Evolutionary conservation across 2,888 invertebrate species (phyloP).

Genomic region (Pristionchus fissidentatus): DNA sequence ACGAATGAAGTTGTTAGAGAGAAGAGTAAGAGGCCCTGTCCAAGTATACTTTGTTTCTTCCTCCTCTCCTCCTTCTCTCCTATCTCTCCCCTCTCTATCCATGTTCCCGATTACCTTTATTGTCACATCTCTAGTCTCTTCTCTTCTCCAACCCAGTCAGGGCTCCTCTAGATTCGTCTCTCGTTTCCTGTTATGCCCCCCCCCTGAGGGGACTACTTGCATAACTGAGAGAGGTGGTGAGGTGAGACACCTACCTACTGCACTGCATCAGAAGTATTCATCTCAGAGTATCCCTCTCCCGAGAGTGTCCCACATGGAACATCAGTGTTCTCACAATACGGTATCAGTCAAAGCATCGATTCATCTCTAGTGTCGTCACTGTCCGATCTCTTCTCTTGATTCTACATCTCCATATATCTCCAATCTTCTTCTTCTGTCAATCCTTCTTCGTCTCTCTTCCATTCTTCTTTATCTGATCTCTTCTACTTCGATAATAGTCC

Average conservation of each 20-base stretch:
- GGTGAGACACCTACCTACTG: neutral
- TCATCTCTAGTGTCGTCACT: neutral
- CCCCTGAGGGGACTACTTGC: neutral
- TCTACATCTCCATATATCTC: neutral
- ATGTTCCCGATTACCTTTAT: neutral
- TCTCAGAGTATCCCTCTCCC: neutral
- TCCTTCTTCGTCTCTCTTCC: neutral
- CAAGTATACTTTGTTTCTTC: neutral
- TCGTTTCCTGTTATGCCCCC: constrained; percentile 17
- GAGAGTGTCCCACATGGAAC: neutral
- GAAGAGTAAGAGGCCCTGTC: neutral
- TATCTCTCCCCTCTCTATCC: too few relatives aligned
- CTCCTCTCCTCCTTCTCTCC: neutral
- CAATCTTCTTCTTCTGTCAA: neutral
- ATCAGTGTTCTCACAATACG: neutral
- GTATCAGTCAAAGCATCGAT: constrained; percentile 1
- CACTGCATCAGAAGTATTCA: too few relatives aligned
- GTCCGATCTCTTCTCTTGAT: neutral
- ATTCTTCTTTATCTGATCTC: constrained; percentile 33
- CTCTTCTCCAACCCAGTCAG: neutral
- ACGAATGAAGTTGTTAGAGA: constrained; percentile 34
- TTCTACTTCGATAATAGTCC: neutral
- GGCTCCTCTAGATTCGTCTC: neutral
- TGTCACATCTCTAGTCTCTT: constrained; percentile 1
- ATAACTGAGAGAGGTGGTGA: neutral